Evolutionary conservation across 2,797 vertebrate species (phyloP).

Genomic region (Oophaga sylvatica): DNA sequence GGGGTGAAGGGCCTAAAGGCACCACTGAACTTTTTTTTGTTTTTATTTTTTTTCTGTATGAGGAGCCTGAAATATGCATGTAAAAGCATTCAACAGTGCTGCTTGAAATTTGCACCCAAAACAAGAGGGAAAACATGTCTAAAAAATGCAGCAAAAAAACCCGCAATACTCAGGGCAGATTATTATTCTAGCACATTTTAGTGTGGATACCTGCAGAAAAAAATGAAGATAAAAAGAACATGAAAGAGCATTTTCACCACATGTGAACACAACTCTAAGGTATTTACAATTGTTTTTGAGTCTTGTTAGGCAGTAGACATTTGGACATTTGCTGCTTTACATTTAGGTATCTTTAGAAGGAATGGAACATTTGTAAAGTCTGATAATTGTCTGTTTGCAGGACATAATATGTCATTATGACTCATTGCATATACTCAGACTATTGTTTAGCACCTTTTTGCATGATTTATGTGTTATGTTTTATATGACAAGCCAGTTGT

Average conservation of each 20-base stretch:
- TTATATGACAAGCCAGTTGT: slow-evolving; percentile 4
- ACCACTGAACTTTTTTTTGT: too few species aligned
- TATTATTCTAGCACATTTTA: too few species aligned
- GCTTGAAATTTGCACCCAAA: too few species aligned
- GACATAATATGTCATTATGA: slow-evolving; percentile 21
- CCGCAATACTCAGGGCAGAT: too few species aligned
- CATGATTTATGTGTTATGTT: slow-evolving; percentile 27
- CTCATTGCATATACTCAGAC: slow-evolving; percentile 48
- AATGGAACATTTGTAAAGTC: neutral
- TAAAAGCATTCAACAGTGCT: too few species aligned
- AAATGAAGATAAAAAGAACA: neutral
- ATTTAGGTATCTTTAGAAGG: neutral
- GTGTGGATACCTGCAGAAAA: too few species aligned
- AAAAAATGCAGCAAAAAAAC: too few species aligned
- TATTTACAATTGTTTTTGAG: neutral
- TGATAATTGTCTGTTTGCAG: slow-evolving; percentile 14
- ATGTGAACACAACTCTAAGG: neutral
- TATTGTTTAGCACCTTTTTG: slow-evolving; percentile 42
- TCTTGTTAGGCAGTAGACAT: neutral
- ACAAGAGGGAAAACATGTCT: too few species aligned
- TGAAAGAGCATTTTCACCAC: too few species aligned
- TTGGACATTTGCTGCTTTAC: neutral
- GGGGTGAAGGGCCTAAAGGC: too few species aligned
- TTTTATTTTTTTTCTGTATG: too few species aligned
- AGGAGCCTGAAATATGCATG: too few species aligned